Evolutionary conservation across 1,140 invertebrate species (phyloP).

Genomic region (Zaprionus gabonicus): DNA sequence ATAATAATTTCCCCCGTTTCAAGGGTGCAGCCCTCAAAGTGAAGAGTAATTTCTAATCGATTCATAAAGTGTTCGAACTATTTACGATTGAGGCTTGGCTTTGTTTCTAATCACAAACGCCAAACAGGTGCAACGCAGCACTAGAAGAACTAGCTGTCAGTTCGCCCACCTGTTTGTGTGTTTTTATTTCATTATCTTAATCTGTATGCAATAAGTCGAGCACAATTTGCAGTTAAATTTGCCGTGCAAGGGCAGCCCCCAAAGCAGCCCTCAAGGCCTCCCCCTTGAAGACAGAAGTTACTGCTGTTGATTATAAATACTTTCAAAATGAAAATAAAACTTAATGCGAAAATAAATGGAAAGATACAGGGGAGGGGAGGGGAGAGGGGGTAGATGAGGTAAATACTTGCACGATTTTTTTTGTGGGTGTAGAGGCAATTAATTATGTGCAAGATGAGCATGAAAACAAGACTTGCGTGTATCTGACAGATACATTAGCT

Average conservation of each 20-base stretch:
- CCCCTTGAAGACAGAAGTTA: slow-evolving; percentile 23
- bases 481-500: slow-evolving; percentile 67
- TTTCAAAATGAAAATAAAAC: slow-evolving; percentile 27
- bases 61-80: slow-evolving; percentile 31
- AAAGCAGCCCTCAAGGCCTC: slow-evolving; percentile 49
- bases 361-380: neutral
- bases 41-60: neutral
- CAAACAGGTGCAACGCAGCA: neutral
- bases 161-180: neutral
- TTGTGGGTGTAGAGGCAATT: slow-evolving; percentile 3
- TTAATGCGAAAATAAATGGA: neutral
- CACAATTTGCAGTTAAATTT: slow-evolving; percentile 64
- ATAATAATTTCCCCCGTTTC: slow-evolving; percentile 66
- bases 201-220: slow-evolving; percentile 52
- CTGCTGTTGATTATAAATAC: slow-evolving; percentile 33
- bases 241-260: slow-evolving; percentile 57
- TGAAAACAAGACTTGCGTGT: slow-evolving; percentile 20
- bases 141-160: neutral
- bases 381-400: neutral
- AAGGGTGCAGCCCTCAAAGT: slow-evolving; percentile 27
- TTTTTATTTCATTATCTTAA: slow-evolving; percentile 1
- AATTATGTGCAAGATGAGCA: slow-evolving; percentile 9
- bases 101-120: neutral
- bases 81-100: slow-evolving; percentile 40
- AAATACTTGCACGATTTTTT: neutral